phyloP scores from a whole-genome alignment of 1,140 invertebrate genomes.

The Acromyrmex heyeri region DNA sequence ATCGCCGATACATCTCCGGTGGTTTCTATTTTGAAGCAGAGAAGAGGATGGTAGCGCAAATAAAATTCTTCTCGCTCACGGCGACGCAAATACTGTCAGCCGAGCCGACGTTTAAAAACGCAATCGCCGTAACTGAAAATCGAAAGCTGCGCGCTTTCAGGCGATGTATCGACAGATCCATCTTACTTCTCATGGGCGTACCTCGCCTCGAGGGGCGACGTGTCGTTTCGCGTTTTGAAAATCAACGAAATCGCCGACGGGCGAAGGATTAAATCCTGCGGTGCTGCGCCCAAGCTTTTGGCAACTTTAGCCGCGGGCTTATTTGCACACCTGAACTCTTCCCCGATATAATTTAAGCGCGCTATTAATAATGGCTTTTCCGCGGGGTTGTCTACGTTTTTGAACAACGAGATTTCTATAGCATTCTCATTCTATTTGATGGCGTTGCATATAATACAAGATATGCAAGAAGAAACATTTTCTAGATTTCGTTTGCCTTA shows the following conservation, averaged over 20 bases:
- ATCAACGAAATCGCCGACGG: slow-evolving; percentile 78
- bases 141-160: slow-evolving; percentile 51
- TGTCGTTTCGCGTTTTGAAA: slow-evolving; percentile 59
- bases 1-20: slow-evolving; percentile 8
- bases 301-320: slow-evolving; percentile 82
- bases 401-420: not conserved
- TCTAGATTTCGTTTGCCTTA: not conserved
- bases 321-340: slow-evolving; percentile 85
- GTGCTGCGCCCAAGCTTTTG: slow-evolving; percentile 77
- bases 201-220: slow-evolving; percentile 64
- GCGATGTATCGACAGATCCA: slow-evolving; percentile 64
- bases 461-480: not conserved
- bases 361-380: slow-evolving; percentile 69
- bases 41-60: slow-evolving; percentile 48
- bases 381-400: not conserved
- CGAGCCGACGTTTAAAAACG: slow-evolving; percentile 49
- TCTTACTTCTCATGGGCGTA: slow-evolving; percentile 57
- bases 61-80: slow-evolving; percentile 62
- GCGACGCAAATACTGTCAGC: slow-evolving; percentile 54
- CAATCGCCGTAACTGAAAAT: slow-evolving; percentile 62
- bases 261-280: slow-evolving; percentile 84
- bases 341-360: slow-evolving; percentile 69
- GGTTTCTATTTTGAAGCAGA: slow-evolving; percentile 49
- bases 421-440: not conserved
- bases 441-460: not conserved